Evolutionary conservation across 2,888 invertebrate genomes (phyloP), one percentile per base, ranked within the genome.

Genomic region (Leptogaster cylindrica): DNA sequence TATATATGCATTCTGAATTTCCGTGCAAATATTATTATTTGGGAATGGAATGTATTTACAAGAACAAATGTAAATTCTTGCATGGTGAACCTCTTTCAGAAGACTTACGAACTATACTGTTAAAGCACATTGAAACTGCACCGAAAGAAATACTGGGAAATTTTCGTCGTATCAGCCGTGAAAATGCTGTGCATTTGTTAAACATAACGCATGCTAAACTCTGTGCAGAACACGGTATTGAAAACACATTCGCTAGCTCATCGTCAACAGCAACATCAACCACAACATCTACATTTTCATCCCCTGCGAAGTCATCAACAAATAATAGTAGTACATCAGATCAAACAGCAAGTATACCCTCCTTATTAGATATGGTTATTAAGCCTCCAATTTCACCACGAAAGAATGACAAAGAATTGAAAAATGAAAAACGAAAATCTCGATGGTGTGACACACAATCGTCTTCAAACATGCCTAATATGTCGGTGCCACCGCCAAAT

Each of bases 21-120:
- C 97, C 97, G 14, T 97, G 97, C 83, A 97, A 97, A 84, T 97
- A 91, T 83, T 96, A 90, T 82, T 97, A 98, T 79, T 92, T 95
- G 63, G 96, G 96, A 71, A 86, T 92, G 80, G 89, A 90, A 65
- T 97, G 97, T 80, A 86, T 87, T 71, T 87, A 88, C 27, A 87
- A 87, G 76, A 90, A 90, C n/a, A 89, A 90, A 70, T 98, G 97
- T 83, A 94, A 95, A 81, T 97, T 97, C 81, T 93, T 94, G 25
- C 97, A 98, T 79, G 89, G 89, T 16, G 89, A 89, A 74, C 92
- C 93, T 0, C 83, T 97, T n/a, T 88, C 87, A 63, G 95, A 95
- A 71, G 88, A 88, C 76, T 85, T 91, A 70, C 85, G 87, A 75
- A 86, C 84, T 73, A 85, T 87, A 70, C 78, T 87, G 68, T 77